Conservation (phyloP, 2,797 vertebrate species). For the Tragopan temminckii region DNA sequence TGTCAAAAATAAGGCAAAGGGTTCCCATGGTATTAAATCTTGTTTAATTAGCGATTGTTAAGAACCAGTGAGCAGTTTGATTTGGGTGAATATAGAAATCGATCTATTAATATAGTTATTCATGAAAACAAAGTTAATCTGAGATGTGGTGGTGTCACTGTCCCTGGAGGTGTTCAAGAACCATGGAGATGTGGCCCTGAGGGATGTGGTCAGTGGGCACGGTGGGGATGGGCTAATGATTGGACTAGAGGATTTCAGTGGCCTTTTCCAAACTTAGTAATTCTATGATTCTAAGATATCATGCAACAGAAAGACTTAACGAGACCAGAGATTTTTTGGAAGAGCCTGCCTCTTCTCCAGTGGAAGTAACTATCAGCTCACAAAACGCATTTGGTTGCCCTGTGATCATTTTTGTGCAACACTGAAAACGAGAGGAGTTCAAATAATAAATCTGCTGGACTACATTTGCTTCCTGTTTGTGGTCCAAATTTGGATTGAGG, state of each 20-base stretch:
- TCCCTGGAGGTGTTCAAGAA: no score
- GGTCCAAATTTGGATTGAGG: not conserved
- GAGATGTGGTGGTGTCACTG: not conserved
- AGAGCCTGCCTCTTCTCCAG: not conserved
- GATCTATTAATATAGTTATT: fast-evolving
- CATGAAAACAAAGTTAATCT: not conserved
- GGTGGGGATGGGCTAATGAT: no score
- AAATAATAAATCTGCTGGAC: not conserved
- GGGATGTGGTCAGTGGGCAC: no score
- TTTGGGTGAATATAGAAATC: not conserved
- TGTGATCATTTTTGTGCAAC: not conserved
- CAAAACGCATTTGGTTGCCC: fast-evolving
- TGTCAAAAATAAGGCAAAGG: not conserved
- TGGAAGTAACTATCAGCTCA: not conserved
- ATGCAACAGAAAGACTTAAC: not conserved
- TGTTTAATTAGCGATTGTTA: conserved; percentile 27
- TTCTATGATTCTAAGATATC: not conserved
- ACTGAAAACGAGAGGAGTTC: not conserved
- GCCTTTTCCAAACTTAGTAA: no score
- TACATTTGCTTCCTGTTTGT: not conserved
- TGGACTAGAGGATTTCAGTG: no score
- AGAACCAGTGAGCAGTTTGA: not conserved
- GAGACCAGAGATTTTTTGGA: not conserved
- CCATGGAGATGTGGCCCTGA: no score
- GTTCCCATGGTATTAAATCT: conserved; percentile 17